phyloP scores from a whole-genome alignment of 2,113 vertebrate species.

The Poeciliopsis retropinna region DNA sequence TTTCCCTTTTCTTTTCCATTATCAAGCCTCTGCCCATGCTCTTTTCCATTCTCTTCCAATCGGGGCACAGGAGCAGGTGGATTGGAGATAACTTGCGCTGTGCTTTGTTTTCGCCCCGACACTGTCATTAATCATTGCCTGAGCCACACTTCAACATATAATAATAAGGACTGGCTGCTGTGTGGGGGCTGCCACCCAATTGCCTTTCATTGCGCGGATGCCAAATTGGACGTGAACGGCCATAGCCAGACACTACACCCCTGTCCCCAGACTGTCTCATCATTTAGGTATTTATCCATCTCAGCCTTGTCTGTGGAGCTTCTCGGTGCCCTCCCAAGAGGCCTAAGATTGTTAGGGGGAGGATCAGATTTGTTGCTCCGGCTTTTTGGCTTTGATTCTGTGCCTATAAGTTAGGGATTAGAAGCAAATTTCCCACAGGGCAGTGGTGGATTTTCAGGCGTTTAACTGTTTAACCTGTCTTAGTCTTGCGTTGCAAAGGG shows the following conservation, averaged over 20 bases:
- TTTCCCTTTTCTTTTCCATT: constrained; percentile 81
- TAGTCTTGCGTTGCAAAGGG: constrained; percentile 80
- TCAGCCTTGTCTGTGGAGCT: constrained; percentile 90
- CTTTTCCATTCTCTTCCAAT: constrained; percentile 91
- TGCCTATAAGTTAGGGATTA: constrained; percentile 99
- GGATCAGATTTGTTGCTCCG: constrained; percentile 99
- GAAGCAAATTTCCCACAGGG: constrained; percentile 99
- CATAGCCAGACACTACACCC: constrained; percentile 94
- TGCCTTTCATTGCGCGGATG: constrained; percentile 95
- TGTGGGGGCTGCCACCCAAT: constrained; percentile 94
- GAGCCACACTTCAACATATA: constrained; percentile 98
- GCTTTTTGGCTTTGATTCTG: constrained; percentile 99
- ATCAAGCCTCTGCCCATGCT: constrained; percentile 84
- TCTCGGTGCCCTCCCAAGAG: constrained; percentile 94
- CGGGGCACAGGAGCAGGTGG: constrained; percentile 96
- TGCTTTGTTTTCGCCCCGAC: constrained; percentile 98
- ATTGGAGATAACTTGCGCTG: constrained; percentile 98
- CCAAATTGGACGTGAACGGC: constrained; percentile 99
- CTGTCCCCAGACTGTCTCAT: constrained; percentile 98
- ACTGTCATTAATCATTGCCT: constrained; percentile 99
- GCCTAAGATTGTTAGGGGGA: constrained; percentile 91
- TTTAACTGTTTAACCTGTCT: constrained; percentile 99
- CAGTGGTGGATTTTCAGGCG: constrained; percentile 98
- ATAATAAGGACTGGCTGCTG: constrained; percentile 99
- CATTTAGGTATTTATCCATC: constrained; percentile 99